Evolutionary conservation across 2,113 vertebrate genomes (phyloP).

Genomic region (Vicugna pacos): DNA sequence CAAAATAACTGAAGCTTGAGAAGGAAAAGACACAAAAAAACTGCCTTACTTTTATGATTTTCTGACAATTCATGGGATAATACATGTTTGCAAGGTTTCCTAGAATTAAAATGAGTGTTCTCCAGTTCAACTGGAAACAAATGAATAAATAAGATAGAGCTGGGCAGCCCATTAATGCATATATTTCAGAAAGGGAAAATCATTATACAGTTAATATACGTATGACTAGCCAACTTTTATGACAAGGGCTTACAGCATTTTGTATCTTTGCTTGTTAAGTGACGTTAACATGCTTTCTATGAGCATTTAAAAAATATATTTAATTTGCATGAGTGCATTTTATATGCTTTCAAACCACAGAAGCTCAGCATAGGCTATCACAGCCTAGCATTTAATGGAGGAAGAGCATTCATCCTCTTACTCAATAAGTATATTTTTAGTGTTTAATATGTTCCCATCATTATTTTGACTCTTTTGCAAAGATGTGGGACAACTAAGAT

Average conservation of each 20-base stretch:
- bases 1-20: background rate
- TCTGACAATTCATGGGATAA: slow-evolving; percentile 60
- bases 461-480: background rate
- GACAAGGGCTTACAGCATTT: background rate
- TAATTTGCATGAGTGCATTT: slow-evolving; percentile 26
- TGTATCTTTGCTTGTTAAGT: background rate
- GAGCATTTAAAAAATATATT: background rate
- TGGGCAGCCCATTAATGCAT: slow-evolving; percentile 44
- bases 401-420: background rate
- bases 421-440: background rate
- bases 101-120: slow-evolving; percentile 73
- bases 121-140: slow-evolving; percentile 60
- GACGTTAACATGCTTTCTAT: background rate
- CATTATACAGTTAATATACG: slow-evolving; percentile 36
- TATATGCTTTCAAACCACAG: background rate
- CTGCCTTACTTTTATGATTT: slow-evolving; percentile 71
- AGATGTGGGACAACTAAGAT: background rate
- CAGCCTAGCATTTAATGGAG: background rate
- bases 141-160: slow-evolving; percentile 69
- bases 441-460: background rate
- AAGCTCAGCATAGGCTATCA: background rate
- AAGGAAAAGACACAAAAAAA: background rate
- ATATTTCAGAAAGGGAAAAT: slow-evolving; percentile 51
- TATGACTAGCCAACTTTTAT: background rate
- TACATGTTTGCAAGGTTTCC: slow-evolving; percentile 65